Conservation (phyloP, 2,797 vertebrate species). For the Etheostoma nigrum region DNA sequence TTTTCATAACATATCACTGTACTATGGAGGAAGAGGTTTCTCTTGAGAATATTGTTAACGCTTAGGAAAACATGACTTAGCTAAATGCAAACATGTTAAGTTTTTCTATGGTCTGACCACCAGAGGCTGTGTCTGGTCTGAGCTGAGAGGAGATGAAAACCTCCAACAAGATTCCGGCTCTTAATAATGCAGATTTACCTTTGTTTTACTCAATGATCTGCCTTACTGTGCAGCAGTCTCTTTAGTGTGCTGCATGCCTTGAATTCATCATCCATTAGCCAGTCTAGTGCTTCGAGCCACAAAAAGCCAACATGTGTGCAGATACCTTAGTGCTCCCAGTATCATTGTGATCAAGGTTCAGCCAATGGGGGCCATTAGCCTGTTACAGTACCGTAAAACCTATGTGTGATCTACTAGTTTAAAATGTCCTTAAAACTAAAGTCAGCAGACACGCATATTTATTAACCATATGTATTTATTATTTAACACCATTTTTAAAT, state of each 20-base stretch:
- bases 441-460: slow-evolving; percentile 13
- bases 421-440: slow-evolving; percentile 26
- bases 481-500: slow-evolving; percentile 4
- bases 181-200: slow-evolving; percentile 47
- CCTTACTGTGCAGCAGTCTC: slow-evolving; percentile 37
- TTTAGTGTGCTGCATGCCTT: slow-evolving; percentile 34
- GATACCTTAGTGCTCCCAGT: slow-evolving; percentile 54
- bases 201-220: slow-evolving; percentile 45
- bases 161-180: slow-evolving; percentile 28
- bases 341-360: slow-evolving; percentile 64
- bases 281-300: slow-evolving; percentile 46
- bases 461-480: not conserved
- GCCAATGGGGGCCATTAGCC: slow-evolving; percentile 48
- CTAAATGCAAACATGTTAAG: slow-evolving; percentile 24
- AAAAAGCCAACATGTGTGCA: slow-evolving; percentile 64
- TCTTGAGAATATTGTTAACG: slow-evolving; percentile 35
- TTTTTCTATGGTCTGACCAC: slow-evolving; percentile 24
- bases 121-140: slow-evolving; percentile 30
- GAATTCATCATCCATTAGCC: slow-evolving; percentile 55
- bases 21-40: slow-evolving; percentile 17
- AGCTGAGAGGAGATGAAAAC: slow-evolving; percentile 21
- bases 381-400: slow-evolving; percentile 31
- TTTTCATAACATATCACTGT: slow-evolving; percentile 45
- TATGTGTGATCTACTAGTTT: slow-evolving; percentile 35
- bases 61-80: slow-evolving; percentile 11